phyloP scores from a whole-genome alignment of 2,888 invertebrate species.

The Trichopria drosophilae region DNA sequence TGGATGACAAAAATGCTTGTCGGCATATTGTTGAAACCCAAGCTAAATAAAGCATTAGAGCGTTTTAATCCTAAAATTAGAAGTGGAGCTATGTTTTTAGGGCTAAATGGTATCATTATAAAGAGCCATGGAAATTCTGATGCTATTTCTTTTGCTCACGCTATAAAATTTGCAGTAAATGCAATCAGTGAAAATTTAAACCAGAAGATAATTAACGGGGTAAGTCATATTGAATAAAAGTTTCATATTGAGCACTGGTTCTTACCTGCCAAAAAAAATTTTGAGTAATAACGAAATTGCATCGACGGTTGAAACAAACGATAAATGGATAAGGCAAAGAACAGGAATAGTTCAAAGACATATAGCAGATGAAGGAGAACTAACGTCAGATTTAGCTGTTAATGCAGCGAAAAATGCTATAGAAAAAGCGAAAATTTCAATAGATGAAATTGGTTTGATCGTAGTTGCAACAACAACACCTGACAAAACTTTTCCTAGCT shows the following conservation, averaged over 20 bases:
- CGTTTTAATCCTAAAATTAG: conserved; percentile 26
- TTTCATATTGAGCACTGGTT: conserved; percentile 26
- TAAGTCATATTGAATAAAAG: conserved; percentile 27
- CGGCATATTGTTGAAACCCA: conserved; percentile 25
- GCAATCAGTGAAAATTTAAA: conserved; percentile 26
- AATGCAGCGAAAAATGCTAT: conserved; percentile 22
- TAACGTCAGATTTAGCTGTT: conserved; percentile 24
- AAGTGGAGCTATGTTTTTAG: conserved; percentile 26
- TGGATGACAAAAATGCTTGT: conserved; percentile 19
- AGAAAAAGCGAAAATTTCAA: conserved; percentile 16
- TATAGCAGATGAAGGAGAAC: conserved; percentile 23
- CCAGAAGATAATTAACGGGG: conserved; percentile 27
- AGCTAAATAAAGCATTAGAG: conserved; percentile 25
- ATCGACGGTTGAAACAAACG: conserved; percentile 21
- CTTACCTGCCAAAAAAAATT: conserved; percentile 23
- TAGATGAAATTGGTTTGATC: conserved; percentile 19
- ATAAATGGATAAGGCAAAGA: conserved; percentile 23
- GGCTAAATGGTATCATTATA: conserved; percentile 23
- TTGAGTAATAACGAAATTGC: conserved; percentile 23
- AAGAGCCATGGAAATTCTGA: conserved; percentile 24
- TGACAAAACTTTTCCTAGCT: conserved; percentile 22
- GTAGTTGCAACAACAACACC: conserved; percentile 22
- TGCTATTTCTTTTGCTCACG: conserved; percentile 24
- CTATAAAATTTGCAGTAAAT: conserved; percentile 25
- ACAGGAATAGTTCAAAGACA: conserved; percentile 22